These are phyloP conservation scores for Drosophila diplacantha DNA, from an alignment of 2,888 invertebrate species.

Conservation along the genomic window DNA sequence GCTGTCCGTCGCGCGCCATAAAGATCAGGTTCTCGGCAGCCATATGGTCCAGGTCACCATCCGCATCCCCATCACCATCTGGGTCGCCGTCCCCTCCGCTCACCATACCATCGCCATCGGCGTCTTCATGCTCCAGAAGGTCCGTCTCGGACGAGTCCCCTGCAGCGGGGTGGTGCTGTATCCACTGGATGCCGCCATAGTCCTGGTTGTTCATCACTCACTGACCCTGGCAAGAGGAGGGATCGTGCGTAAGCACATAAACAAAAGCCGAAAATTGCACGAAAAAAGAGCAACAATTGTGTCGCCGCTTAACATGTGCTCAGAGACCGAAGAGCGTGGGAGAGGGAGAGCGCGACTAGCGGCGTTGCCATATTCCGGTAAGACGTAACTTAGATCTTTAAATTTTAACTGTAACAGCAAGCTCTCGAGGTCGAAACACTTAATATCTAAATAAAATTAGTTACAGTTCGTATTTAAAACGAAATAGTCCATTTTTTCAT, in stretches of 20 bases:
- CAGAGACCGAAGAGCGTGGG: constrained; percentile 44
- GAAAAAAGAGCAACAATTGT: constrained; percentile 61
- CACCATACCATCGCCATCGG: constrained; percentile 46
- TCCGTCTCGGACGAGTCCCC: constrained; percentile 63
- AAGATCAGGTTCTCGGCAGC: constrained; percentile 83
- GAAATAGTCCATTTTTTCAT: not conserved
- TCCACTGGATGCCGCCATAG: constrained; percentile 75
- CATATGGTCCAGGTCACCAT: constrained; percentile 79
- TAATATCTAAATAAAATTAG: not conserved
- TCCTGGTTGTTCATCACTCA: constrained; percentile 63
- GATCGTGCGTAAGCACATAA: constrained; percentile 1
- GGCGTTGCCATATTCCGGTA: constrained; percentile 49
- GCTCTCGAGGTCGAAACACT: fast-evolving
- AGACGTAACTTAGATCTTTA: not conserved
- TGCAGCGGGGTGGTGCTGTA: constrained; percentile 62
- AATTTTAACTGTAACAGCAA: not conserved
- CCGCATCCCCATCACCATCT: constrained; percentile 56
- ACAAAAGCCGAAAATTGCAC: constrained; percentile 17
- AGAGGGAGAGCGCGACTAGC: constrained; percentile 46
- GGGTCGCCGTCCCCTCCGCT: constrained; percentile 45
- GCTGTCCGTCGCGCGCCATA: constrained; percentile 80
- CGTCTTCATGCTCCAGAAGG: constrained; percentile 53
- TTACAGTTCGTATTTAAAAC: not conserved
- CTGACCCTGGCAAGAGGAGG: constrained; percentile 28
- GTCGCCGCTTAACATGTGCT: constrained; percentile 53